A percentile compares a stretch with the other conserved stretches of the same genome.
phyloP scores from a whole-genome alignment of 2,797 vertebrate species.

The Dipus sagitta region DNA sequence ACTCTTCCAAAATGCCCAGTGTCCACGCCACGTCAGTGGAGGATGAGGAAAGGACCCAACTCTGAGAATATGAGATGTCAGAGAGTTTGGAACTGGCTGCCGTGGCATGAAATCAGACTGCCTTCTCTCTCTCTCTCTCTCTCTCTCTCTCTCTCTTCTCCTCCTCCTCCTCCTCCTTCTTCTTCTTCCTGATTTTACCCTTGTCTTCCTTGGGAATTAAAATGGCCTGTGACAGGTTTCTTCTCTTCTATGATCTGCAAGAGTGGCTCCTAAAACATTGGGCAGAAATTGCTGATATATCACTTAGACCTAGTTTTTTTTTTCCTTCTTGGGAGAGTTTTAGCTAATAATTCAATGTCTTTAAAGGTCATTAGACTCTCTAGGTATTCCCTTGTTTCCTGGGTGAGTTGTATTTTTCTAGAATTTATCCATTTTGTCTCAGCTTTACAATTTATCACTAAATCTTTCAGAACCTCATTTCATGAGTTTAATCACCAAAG shows the following conservation, averaged over 20 bases:
- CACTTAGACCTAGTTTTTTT: slow-evolving; percentile 27
- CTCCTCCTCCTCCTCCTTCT: no score
- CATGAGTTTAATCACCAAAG: background rate
- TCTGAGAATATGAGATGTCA: background rate
- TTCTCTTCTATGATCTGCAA: slow-evolving; percentile 38
- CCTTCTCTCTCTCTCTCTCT: no score
- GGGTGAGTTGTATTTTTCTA: slow-evolving; percentile 27
- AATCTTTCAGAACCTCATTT: background rate
- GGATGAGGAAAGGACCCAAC: rapidly evolving
- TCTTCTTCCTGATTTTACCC: background rate
- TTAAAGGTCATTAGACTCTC: slow-evolving; percentile 70
- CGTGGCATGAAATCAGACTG: background rate
- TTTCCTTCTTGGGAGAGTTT: slow-evolving; percentile 55
- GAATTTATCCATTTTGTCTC: slow-evolving; percentile 52
- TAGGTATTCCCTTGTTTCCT: slow-evolving; percentile 36
- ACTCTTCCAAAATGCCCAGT: background rate
- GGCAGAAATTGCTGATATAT: slow-evolving; percentile 67
- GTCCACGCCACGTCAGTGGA: background rate
- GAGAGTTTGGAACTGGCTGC: background rate
- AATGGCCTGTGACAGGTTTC: background rate
- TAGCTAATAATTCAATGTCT: slow-evolving; percentile 66
- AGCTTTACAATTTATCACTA: slow-evolving; percentile 19
- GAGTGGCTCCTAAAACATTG: slow-evolving; percentile 57
- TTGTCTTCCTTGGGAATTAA: slow-evolving; percentile 29
- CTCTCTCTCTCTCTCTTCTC: no score